phyloP scores from a whole-genome alignment of 2,888 invertebrate species.

The Dinocampus coccinellae region DNA sequence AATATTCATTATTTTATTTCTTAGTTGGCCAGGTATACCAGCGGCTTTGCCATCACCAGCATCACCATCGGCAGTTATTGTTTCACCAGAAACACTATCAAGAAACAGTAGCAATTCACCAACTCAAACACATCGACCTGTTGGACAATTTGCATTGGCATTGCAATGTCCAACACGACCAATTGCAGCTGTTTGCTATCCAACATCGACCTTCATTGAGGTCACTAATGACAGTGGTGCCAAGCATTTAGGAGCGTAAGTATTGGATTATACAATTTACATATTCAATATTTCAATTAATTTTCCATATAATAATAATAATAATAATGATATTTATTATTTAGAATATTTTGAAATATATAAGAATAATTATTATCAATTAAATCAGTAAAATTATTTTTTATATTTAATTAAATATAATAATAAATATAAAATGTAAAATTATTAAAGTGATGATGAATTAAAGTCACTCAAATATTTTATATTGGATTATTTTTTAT shows the following conservation, averaged over 20 bases:
- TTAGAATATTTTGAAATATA: too few species aligned
- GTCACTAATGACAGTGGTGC: constrained; percentile 71
- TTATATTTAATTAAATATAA: too few species aligned
- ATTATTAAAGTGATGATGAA: too few species aligned
- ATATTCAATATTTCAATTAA: too few species aligned
- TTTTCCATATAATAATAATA: too few species aligned
- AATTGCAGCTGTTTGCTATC: constrained; percentile 75
- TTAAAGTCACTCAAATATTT: too few species aligned
- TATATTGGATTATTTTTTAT: too few species aligned
- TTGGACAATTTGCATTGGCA: constrained; percentile 65
- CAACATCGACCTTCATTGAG: constrained; percentile 70
- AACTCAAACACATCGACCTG: constrained; percentile 63
- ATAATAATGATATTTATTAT: not conserved
- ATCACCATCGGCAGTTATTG: constrained; percentile 80
- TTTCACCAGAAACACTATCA: constrained; percentile 81
- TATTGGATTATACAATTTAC: constrained; percentile 52
- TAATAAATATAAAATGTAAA: too few species aligned
- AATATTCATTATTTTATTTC: constrained; percentile 33
- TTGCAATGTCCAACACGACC: constrained; percentile 71
- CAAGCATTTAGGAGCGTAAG: constrained; percentile 80
- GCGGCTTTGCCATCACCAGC: constrained; percentile 81
- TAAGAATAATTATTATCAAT: too few species aligned
- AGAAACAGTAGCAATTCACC: constrained; percentile 78
- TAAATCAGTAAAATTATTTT: too few species aligned
- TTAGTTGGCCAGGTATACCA: constrained; percentile 68